phyloP scores from a whole-genome alignment of 1,140 invertebrate species.

The Platorchestia sp. region DNA sequence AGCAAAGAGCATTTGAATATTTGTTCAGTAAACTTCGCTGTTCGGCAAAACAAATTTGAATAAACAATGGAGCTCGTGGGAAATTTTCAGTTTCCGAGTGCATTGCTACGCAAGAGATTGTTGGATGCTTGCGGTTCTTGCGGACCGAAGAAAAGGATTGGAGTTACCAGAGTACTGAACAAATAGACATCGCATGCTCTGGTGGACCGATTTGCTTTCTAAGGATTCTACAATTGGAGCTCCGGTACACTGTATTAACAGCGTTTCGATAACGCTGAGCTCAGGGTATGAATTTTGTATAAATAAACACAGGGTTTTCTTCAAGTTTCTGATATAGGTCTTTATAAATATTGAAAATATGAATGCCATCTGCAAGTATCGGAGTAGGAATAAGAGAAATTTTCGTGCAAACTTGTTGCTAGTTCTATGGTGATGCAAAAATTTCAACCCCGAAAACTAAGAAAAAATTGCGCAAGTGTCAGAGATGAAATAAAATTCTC shows the following conservation, averaged over 20 bases:
- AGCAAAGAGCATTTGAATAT: constrained; percentile 9
- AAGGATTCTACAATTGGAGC: no score
- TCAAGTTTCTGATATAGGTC: background rate
- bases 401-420: no score
- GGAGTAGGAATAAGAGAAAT: no score
- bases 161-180: background rate
- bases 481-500: no score
- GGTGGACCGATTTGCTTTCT: background rate
- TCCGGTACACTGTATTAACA: no score
- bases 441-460: no score
- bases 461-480: no score
- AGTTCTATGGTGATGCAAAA: no score
- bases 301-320: background rate
- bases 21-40: constrained; percentile 22
- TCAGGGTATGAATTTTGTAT: no score
- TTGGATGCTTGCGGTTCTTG: background rate
- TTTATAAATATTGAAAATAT: no score
- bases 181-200: background rate
- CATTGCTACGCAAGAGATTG: background rate
- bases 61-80: constrained; percentile 34
- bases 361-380: no score
- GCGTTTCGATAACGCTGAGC: no score
- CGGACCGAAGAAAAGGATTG: background rate
- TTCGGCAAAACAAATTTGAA: constrained; percentile 22
- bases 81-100: constrained; percentile 30